Base-by-base conservation (phyloP, 2,888 invertebrate species). In the Odiellus spinosus region DNA sequence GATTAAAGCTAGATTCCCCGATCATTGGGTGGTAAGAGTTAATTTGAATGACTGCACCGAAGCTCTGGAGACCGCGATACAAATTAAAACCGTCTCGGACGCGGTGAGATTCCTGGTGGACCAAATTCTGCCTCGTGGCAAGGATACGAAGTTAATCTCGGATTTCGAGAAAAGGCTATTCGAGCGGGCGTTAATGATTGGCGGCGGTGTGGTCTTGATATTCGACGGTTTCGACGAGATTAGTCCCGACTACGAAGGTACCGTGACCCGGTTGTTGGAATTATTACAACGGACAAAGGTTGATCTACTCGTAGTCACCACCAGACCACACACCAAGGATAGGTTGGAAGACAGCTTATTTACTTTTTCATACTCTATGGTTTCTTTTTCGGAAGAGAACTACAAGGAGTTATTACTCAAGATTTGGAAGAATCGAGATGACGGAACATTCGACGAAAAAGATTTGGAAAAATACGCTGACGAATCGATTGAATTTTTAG, bases 141-240 rank as follows among this genome's bases (percentile, higher is more conserved):
- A 26, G 8, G 8, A 26, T 8, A 42, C n/a, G 3, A 33, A 3
- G 14, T 17, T 33, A 11, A 17, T 17, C 3, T 3, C 20, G 10
- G 6, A 2, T 10, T 15, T 42, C n/a, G 19, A 26, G 6, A 32
- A 42, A 17, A 42, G 32, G n/a, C 17, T 21, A 26, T 15, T 42
- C 32, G 17, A 33, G n/a, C 10, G 2, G 2, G n/a, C 32, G 14
- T 33, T 42, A 8, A 42, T 3, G 2, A 17, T 26, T 12, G 6
- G 3, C 33, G 42, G 42, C 3, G 33, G 33, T 10, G 17, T 42
- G 6, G 42, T 33, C 17, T n/a, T 42, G 2, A 32, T 42, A 8
- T 33, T 42, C n/a, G 42, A 42, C 17, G 33, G 33, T 17, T 42
- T 42, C 26, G 42, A 42, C 32, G 33, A 42, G 32, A 42, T 42